Base-by-base conservation (phyloP, 2,113 vertebrate genomes). In the Pipra filicauda region DNA sequence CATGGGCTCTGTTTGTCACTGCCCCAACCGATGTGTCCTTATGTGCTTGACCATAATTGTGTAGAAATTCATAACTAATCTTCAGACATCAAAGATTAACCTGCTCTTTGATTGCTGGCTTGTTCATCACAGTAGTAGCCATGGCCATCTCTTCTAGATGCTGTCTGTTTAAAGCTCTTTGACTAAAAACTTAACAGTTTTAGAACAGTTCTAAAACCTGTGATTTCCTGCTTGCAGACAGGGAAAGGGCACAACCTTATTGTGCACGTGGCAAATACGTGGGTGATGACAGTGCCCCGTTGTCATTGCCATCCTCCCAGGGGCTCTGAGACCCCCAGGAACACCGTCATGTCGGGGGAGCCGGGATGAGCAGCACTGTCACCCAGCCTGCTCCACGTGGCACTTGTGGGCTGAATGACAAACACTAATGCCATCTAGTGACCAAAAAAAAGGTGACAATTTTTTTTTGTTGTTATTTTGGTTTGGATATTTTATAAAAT, bases 401-500 rank as follows among this genome's bases (percentile, higher is more conserved):
- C 22, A 2, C 28, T 41, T 2, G 1, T 9, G 54, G 37, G 16
- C 24, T 72, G 55, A 44, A 22, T 43, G 70, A 12, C 76, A 52
- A 33, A 20, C 93, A 5, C 83, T 22, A 9, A 71, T 96, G 95
- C 96, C 96, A 97, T 74, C 96, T 97, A 96, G 92, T 74, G 96
- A 86, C 80, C 18, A 21, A 41, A 76, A n/a, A n/a, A 39, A 8
- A 11, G 0, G 35, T 1, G 0, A 52, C 4, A 7, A 41, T 39
- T 39, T 39, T 41, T 41, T 41, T 39, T 41, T 12, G 11, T 41
- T 41, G 39, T 41, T 41, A 41, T 12, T 41, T 41, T 41, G 39
- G 39, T 41, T 41, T 7, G 58, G 22, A 2, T 65, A 6, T 62
- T 85, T 58, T 19, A 28, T 14, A 28, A 49, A 88, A 49, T 19